Base-by-base conservation (phyloP, 2,888 invertebrate genomes). In the Macropis europaea region DNA sequence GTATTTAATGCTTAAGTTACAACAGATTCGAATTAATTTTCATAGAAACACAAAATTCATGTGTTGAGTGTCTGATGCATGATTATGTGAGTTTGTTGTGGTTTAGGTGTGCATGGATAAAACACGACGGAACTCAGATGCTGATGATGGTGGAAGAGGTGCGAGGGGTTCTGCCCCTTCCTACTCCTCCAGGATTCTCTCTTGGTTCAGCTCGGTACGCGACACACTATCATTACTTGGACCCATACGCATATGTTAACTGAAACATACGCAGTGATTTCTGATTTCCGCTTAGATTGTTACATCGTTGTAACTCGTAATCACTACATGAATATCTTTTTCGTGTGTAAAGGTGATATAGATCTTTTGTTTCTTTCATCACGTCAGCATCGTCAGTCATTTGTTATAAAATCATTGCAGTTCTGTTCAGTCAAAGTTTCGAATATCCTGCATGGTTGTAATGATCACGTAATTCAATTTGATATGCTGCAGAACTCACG, bases 131-230 rank as follows among this genome's bases (percentile, higher is more conserved):
- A 86, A 86, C 85, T 88, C 88, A 78, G 88, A 87, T 84, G 87
- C 82, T 79, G 88, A 87, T 79, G 87, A 87, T 84, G 85, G 83
- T 83, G 87, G 86, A 81, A 84, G 81, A 82, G 84, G 84, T 82
- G 81, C 85, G 73, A 88, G 84, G 84, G 86, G 86, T 82, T 83
- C 83, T 80, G 85, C 86, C 84, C 85, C 88, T 84, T 89, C 88
- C 83, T 89, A 88, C 84, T 88, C 86, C 74, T 89, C 88, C 80
- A 89, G 89, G 89, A 88, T 90, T 85, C 85, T 87, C 80, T 89
- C 89, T 86, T 90, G 89, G 89, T 87, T 90, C 89, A 88, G 86
- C 86, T 90, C 89, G 90, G 90, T 90, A 90, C 88, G 90, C 88
- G 89, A 87, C 88, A 89, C 87, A 86, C 81, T 86, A 84, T 84